A percentile compares a stretch with the other conserved stretches of the same genome.
Evolutionary conservation across 1,140 invertebrate species (phyloP).

Genomic region (Drosophila persimilis): DNA sequence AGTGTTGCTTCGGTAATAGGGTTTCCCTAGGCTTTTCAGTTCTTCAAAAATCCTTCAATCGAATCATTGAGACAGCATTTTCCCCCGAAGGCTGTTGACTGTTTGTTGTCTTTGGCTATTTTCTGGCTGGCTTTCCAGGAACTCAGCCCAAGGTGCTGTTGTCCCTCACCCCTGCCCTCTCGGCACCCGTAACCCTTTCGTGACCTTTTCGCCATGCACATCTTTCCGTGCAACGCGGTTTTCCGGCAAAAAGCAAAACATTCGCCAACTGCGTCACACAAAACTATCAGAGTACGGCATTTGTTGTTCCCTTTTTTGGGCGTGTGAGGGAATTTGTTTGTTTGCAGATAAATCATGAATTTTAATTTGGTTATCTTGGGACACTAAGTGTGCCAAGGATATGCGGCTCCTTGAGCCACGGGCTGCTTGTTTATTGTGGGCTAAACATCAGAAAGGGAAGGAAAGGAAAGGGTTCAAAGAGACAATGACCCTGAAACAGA

Average conservation of each 20-base stretch:
- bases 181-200: too few species aligned
- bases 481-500: slow-evolving; percentile 35
- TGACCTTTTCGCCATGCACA: background rate
- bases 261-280: slow-evolving; percentile 33
- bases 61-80: too few species aligned
- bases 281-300: slow-evolving; percentile 1
- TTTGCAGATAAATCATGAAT: slow-evolving; percentile 41
- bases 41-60: too few species aligned
- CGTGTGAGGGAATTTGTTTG: slow-evolving; percentile 32
- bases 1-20: too few species aligned
- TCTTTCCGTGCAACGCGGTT: slow-evolving; percentile 20
- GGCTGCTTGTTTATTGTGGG: slow-evolving; percentile 14
- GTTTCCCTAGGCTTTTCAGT: too few species aligned
- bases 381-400: slow-evolving; percentile 31
- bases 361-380: slow-evolving; percentile 48
- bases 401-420: slow-evolving; percentile 2
- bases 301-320: background rate
- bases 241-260: slow-evolving; percentile 3
- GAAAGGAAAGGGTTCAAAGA: slow-evolving; percentile 30
- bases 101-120: too few species aligned
- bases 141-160: too few species aligned
- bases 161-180: background rate
- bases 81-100: too few species aligned
- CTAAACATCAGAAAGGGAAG: background rate
- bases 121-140: too few species aligned